Conservation (phyloP, 2,888 invertebrate genomes). For the Nomada fucata region DNA sequence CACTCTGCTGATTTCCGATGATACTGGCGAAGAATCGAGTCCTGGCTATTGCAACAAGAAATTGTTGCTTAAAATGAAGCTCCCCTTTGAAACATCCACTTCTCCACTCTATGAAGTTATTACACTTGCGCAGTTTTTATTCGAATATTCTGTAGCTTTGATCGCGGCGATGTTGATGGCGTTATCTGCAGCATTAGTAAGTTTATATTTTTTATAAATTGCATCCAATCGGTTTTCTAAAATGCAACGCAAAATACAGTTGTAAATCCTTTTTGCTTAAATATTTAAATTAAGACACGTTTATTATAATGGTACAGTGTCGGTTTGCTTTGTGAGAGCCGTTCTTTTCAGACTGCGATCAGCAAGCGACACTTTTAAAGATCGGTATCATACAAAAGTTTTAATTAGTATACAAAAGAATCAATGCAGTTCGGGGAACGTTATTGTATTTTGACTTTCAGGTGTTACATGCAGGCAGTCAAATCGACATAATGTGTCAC, state of each 20-base stretch:
- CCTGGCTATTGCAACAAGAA: background rate
- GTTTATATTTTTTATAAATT: background rate
- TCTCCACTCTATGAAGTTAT: slow-evolving; percentile 2
- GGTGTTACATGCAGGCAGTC: slow-evolving; percentile 29
- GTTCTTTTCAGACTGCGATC: no score
- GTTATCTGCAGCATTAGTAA: background rate
- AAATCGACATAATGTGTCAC: slow-evolving; percentile 20
- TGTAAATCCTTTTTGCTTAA: background rate
- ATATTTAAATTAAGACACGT: no score
- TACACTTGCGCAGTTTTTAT: background rate
- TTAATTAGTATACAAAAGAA: no score
- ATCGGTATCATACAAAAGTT: no score
- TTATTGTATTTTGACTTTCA: background rate
- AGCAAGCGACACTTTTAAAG: no score
- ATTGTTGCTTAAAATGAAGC: slow-evolving; percentile 5
- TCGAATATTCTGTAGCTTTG: background rate
- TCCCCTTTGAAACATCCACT: background rate
- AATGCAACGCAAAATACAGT: background rate
- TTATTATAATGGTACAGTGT: no score
- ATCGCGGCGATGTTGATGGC: background rate
- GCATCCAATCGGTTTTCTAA: background rate
- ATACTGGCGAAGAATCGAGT: background rate
- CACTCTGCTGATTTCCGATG: background rate
- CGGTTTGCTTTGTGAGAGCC: no score
- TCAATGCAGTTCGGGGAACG: no score